phyloP scores from a whole-genome alignment of 2,888 invertebrate genomes.

The Bruchidius siliquastri region DNA sequence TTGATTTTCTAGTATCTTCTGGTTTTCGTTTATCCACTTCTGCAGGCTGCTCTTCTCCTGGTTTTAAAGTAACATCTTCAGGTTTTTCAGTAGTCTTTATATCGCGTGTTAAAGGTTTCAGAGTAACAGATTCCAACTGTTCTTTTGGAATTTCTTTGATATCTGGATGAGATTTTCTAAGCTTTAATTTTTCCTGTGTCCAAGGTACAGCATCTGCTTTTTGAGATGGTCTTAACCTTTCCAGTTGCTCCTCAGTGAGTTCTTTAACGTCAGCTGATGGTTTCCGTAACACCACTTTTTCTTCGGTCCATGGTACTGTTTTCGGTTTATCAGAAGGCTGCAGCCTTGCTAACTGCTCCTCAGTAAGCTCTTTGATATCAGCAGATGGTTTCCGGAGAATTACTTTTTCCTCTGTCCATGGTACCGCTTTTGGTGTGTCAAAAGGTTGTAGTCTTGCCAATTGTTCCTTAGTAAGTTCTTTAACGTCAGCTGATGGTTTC shows the following conservation, averaged over 20 bases:
- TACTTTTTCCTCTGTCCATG: background rate
- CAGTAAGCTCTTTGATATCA: slow-evolving; percentile 40
- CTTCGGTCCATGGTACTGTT: background rate
- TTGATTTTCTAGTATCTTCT: slow-evolving; percentile 1
- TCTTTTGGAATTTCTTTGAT: slow-evolving; percentile 45
- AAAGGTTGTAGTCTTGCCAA: background rate
- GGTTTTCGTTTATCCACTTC: background rate
- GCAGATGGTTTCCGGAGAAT: slow-evolving; percentile 26
- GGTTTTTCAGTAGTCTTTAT: slow-evolving; percentile 33
- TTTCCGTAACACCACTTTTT: background rate
- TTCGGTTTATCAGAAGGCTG: background rate
- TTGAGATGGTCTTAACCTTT: background rate
- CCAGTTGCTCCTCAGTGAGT: background rate
- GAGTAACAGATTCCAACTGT: slow-evolving; percentile 47
- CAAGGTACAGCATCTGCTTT: slow-evolving; percentile 1
- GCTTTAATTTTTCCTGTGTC: background rate
- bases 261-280: slow-evolving; percentile 44
- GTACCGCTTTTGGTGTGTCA: background rate
- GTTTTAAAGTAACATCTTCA: slow-evolving; percentile 32
- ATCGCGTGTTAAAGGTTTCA: slow-evolving; percentile 47
- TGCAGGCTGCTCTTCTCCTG: slow-evolving; percentile 9
- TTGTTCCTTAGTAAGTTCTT: slow-evolving; percentile 18
- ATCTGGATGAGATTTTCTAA: slow-evolving; percentile 39
- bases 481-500: slow-evolving; percentile 44
- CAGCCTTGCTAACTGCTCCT: background rate